Evolutionary conservation across 2,113 vertebrate species (phyloP), one percentile per base, ranked within the genome.

Genomic region (Pimephales promelas): DNA sequence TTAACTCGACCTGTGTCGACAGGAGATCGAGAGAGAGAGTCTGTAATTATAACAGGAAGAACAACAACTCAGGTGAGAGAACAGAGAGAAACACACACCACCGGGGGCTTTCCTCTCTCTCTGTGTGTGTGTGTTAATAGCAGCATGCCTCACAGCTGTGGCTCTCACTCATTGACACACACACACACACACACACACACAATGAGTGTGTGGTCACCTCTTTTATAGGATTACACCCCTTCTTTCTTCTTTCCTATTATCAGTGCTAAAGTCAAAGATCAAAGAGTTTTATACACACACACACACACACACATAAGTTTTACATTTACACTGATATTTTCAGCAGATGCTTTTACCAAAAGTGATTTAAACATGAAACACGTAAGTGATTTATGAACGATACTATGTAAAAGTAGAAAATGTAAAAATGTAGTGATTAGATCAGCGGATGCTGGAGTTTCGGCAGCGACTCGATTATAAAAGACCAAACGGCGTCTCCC

Each of bases 41-140:
- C 72, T 74, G 49, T 74, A 74, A 74, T 74, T 74, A 74, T 20
- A 28, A 52, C 7, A 52, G 72, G 72, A 74, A 74, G 45, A 18
- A 49, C 45, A 74, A 49, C 9, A 18, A 31, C 26, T 26, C 72
- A 74, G 72, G 72, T 74, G 72, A 74, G 26, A 74, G 45, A 74
- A 74, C 72, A 74, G 72, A 74, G 71, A 74, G 24, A 73, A 18
- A 49, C 40, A 49, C 71, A 72, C 10, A 13, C n/a, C n/a, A 49
- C n/a, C 72, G 16, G 72, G 72, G 72, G 72, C 45, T 74, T 52
- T 74, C 72, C 45, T 74, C 36, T 59, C 9, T 59, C 3, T 59
- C 10, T 24, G 20, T n/a, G 56, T 70, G 36, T 66, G 18, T 68
- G 64, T 22, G 16, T 66, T 18, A 36, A 4, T 62, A 16, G 28